phyloP scores from a whole-genome alignment of 2,113 vertebrate species.

The Hippocampus barbouri region DNA sequence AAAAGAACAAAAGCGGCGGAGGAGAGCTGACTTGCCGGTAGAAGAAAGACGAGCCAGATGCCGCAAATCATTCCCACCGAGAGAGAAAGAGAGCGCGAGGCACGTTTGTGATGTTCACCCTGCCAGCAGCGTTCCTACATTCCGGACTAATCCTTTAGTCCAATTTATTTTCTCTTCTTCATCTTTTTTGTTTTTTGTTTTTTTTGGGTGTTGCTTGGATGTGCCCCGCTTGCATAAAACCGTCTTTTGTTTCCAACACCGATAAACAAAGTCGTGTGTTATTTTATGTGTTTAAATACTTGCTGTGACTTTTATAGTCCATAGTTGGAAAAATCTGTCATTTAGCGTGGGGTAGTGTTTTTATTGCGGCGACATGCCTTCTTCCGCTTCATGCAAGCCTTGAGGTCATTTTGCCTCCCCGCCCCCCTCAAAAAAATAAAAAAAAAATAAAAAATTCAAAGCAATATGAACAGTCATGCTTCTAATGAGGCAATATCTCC shows the following conservation, averaged over 20 bases:
- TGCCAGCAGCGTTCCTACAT: slow-evolving; percentile 25
- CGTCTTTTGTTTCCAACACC: background rate
- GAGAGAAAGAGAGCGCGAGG: background rate
- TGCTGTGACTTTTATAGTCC: slow-evolving; percentile 1
- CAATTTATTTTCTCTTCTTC: slow-evolving; percentile 29
- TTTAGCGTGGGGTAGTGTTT: background rate
- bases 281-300: slow-evolving; percentile 10
- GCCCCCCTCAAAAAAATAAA: background rate
- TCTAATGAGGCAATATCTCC: too few relatives aligned
- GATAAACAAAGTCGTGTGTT: slow-evolving; percentile 6
- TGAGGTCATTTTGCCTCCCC: slow-evolving; percentile 41
- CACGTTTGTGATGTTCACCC: slow-evolving; percentile 29
- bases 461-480: slow-evolving; percentile 43
- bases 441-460: slow-evolving; percentile 53
- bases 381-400: slow-evolving; percentile 24
- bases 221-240: slow-evolving; percentile 8
- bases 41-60: slow-evolving; percentile 14
- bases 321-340: background rate
- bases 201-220: background rate
- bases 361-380: background rate
- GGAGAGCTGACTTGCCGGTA: slow-evolving; percentile 22
- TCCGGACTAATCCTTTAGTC: slow-evolving; percentile 21
- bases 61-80: slow-evolving; percentile 21
- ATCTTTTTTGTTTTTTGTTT: slow-evolving; percentile 5
- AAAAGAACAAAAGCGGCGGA: slow-evolving; percentile 36